Conservation (phyloP, 2,888 invertebrate species). For the Ceramica pisi region DNA sequence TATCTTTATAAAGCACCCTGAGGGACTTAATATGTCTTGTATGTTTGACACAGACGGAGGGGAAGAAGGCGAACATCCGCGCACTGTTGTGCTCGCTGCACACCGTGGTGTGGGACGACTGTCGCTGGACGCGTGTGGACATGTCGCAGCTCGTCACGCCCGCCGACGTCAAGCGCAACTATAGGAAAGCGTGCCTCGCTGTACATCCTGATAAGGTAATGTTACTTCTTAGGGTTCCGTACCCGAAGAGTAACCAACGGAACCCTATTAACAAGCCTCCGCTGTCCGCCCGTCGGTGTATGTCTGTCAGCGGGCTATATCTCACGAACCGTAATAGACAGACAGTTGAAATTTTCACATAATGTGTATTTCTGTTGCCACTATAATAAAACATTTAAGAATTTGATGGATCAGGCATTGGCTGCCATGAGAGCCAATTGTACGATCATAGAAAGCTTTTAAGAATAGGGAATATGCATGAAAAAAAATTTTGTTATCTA, state of each 20-base stretch:
- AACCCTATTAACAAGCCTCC: too few species aligned
- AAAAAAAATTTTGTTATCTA: too few species aligned
- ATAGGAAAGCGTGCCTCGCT: constrained; percentile 98
- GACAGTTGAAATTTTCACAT: too few species aligned
- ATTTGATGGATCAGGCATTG: too few species aligned
- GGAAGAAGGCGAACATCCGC: constrained; percentile 98
- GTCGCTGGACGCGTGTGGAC: constrained; percentile 97
- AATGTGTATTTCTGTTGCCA: too few species aligned
- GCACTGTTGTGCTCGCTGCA: constrained; percentile 98
- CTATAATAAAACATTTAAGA: too few species aligned
- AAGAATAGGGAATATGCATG: too few species aligned
- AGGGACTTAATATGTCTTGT: background rate
- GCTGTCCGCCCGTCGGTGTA: too few species aligned
- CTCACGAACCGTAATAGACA: too few species aligned
- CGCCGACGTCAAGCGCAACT: constrained; percentile 98
- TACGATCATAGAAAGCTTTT: background rate
- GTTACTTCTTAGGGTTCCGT: background rate
- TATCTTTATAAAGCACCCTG: too few species aligned
- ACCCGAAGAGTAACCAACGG: too few species aligned
- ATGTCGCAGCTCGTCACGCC: constrained; percentile 98
- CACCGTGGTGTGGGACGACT: constrained; percentile 97
- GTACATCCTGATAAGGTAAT: constrained; percentile 99
- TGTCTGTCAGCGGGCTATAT: too few species aligned
- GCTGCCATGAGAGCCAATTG: background rate
- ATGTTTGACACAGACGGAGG: constrained; percentile 94